These are phyloP conservation scores for Chaenodraco wilsoni DNA, from an alignment of 2,797 vertebrate genomes.

Conservation along the genomic window DNA sequence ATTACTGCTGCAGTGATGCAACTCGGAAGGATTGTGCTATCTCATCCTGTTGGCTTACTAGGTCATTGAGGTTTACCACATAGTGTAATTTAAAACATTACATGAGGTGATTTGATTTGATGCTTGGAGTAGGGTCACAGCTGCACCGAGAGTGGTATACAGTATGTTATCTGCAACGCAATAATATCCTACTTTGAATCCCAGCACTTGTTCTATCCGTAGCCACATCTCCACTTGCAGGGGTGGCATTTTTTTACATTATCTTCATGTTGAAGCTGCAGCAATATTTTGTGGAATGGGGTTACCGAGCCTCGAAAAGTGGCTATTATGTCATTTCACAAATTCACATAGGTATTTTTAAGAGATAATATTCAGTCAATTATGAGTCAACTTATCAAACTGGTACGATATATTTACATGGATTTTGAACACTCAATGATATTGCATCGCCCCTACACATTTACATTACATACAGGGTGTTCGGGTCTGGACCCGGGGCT, in stretches of 20 bases:
- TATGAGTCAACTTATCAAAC: not conserved
- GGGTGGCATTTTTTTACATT: not conserved
- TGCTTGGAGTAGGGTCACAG: constrained; percentile 3
- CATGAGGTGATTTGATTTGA: constrained; percentile 26
- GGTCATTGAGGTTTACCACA: constrained; percentile 24
- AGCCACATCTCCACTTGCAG: not conserved
- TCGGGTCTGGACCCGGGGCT: too few species aligned
- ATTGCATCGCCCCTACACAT: too few species aligned
- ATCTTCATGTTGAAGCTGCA: constrained; percentile 8
- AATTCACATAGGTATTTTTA: not conserved
- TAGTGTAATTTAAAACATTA: constrained; percentile 30
- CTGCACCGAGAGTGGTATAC: not conserved
- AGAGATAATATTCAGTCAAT: not conserved
- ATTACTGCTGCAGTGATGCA: constrained; percentile 13
- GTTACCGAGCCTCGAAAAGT: not conserved
- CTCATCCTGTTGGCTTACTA: constrained; percentile 18
- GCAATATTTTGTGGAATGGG: constrained; percentile 15
- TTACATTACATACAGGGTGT: too few species aligned
- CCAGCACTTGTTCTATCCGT: constrained; percentile 1
- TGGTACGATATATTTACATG: not conserved
- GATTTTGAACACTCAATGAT: not conserved
- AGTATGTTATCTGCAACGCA: constrained; percentile 6
- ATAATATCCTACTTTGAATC: constrained; percentile 18
- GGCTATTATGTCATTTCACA: not conserved
- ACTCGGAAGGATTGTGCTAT: constrained; percentile 8